phyloP scores from a whole-genome alignment of 2,888 invertebrate species.

The Patella depressa region DNA sequence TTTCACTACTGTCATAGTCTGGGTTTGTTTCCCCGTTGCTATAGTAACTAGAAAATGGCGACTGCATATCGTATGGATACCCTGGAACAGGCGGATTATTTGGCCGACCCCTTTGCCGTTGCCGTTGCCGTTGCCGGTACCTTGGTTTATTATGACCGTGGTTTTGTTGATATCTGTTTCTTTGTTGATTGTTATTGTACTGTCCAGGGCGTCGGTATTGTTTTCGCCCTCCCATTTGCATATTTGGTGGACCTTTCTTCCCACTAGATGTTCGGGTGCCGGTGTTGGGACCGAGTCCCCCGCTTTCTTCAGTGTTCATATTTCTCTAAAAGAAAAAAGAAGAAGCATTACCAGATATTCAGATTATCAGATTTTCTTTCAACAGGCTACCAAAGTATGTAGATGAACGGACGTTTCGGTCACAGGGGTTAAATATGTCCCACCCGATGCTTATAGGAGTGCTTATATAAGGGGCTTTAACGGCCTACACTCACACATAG shows the following conservation, averaged over 20 bases:
- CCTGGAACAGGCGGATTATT: background rate
- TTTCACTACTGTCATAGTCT: background rate
- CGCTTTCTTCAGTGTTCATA: too few relatives aligned
- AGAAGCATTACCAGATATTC: too few relatives aligned
- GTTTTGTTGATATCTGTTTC: background rate
- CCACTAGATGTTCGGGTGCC: background rate
- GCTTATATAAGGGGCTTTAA: too few relatives aligned
- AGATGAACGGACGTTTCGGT: background rate
- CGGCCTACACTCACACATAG: too few relatives aligned
- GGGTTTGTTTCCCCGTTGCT: background rate
- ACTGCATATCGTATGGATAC: background rate
- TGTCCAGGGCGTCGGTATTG: background rate
- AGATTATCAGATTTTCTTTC: too few relatives aligned
- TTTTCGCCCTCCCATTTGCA: background rate
- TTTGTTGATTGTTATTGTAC: background rate
- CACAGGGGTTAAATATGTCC: too few relatives aligned
- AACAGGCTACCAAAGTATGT: background rate
- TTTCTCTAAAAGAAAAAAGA: too few relatives aligned
- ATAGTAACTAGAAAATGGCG: slow-evolving; percentile 12
- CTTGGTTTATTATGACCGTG: background rate
- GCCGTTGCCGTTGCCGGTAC: background rate
- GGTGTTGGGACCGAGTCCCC: too few relatives aligned
- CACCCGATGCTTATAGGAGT: too few relatives aligned
- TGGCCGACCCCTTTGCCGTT: background rate
- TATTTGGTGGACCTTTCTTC: slow-evolving; percentile 16